Percentiles rank a stretch among this genome's conserved stretches.
Conservation (phyloP, 2,888 invertebrate species). For the Lycophotia porphyrea region DNA sequence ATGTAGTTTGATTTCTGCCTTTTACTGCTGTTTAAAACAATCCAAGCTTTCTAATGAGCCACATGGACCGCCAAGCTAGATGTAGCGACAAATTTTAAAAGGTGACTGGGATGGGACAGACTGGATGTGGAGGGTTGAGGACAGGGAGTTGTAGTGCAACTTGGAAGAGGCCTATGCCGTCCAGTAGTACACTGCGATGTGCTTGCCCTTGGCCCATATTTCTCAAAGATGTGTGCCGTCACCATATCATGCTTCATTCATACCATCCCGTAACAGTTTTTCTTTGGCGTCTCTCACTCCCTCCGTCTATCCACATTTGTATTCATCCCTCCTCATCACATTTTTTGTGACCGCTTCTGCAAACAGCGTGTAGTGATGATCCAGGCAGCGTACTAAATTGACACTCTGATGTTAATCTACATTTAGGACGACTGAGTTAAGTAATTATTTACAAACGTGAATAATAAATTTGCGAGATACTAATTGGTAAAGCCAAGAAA, state of each 20-base stretch:
- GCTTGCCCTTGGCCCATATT: too few relatives aligned
- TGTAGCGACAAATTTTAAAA: neutral
- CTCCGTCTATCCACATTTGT: neutral
- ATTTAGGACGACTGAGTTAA: constrained; percentile 12
- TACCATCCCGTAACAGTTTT: neutral
- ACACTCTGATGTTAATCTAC: constrained; percentile 4
- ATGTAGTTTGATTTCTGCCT: neutral
- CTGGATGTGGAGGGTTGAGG: neutral
- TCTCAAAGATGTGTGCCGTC: too few relatives aligned
- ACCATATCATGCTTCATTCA: neutral
- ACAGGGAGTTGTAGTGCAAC: neutral
- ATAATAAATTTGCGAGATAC: constrained; percentile 38
- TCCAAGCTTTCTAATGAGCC: neutral
- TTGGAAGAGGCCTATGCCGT: too few relatives aligned
- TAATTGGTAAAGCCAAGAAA: constrained; percentile 30
- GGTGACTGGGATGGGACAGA: neutral
- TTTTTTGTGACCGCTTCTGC: neutral
- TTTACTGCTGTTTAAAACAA: neutral
- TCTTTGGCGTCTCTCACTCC: neutral
- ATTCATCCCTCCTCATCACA: neutral
- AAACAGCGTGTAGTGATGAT: neutral
- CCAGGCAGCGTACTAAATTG: neutral
- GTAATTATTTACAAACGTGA: constrained; percentile 45
- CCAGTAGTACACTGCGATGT: neutral
- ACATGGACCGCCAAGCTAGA: neutral